Evolutionary conservation across 2,113 vertebrate species (phyloP).

Genomic region (Myxocyprinus asiaticus): DNA sequence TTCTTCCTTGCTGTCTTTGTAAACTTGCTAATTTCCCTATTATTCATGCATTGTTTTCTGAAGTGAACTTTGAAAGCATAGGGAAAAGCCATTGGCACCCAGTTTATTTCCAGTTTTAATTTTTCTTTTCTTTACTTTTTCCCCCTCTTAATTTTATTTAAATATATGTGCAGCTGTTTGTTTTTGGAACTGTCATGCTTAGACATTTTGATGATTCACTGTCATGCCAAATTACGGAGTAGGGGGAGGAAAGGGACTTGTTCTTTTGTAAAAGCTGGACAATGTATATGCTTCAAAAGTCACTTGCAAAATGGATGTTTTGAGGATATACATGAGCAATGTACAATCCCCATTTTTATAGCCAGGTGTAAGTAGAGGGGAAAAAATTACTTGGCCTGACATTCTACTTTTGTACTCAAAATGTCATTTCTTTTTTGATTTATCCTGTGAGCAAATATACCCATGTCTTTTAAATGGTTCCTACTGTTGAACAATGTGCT

Average conservation of each 20-base stretch:
- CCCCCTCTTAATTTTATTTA: slow-evolving; percentile 25
- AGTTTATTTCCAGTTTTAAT: slow-evolving; percentile 42
- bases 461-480: slow-evolving; percentile 65
- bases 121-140: neutral
- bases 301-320: slow-evolving; percentile 67
- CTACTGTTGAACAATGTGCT: slow-evolving; percentile 71
- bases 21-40: slow-evolving; percentile 34
- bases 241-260: slow-evolving; percentile 71
- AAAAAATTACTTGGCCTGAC: slow-evolving; percentile 68
- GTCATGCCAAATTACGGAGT: slow-evolving; percentile 74
- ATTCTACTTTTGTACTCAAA: slow-evolving; percentile 75
- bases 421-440: slow-evolving; percentile 69
- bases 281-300: slow-evolving; percentile 73
- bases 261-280: slow-evolving; percentile 70
- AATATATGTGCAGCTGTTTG: slow-evolving; percentile 47
- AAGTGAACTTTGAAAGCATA: slow-evolving; percentile 10
- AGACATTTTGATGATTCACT: slow-evolving; percentile 55
- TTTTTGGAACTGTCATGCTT: slow-evolving; percentile 31
- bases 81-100: slow-evolving; percentile 46
- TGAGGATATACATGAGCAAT: slow-evolving; percentile 68
- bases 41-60: slow-evolving; percentile 1
- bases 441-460: slow-evolving; percentile 74
- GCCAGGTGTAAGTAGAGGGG: slow-evolving; percentile 55
- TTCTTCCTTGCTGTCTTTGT: slow-evolving; percentile 58
- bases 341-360: slow-evolving; percentile 77